Evolutionary conservation across 1,140 invertebrate species (phyloP), one percentile per base, ranked within the genome.

Genomic region (Oscheius sp.): DNA sequence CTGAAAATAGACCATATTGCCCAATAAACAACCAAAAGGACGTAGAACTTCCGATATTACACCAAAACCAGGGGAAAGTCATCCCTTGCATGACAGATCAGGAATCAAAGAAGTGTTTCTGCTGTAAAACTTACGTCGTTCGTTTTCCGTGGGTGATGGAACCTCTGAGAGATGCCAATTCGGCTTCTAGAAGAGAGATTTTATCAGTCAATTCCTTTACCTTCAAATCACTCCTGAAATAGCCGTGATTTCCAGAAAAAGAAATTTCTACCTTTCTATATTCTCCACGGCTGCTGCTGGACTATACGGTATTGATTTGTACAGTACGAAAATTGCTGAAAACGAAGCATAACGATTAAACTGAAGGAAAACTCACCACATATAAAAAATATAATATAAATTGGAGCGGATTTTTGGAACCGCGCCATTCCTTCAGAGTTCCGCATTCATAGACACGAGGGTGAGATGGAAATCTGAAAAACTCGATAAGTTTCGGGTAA

Each of bases 391-490:
- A 23, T 23, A 13, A 4, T 4, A 13, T 20, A 7, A 23, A 55
- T 55, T 20, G 28, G 7, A 23, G 28, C 49, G 28, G 15, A 20
- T 55, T 23, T 55, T 55, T 26, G 15, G 7, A 55, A 20, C 7
- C 49, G 49, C 4, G 49, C 15, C 49, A 55, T 55, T 15, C 15
- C 15, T 26, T 55, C 49, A 55, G 23, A 20, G 23, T 13, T 55
- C 49, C 49, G 49, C 49, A 55, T 55, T 55, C 49, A 55, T 55
- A n/a, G 38, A 42, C 7, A n/a, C 38, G 38, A n/a, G n/a, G n/a
- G n/a, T n/a, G n/a, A n/a, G n/a, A n/a, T n/a, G n/a, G n/a, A n/a
- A n/a, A n/a, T n/a, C n/a, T n/a, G n/a, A n/a, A n/a, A n/a, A n/a
- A n/a, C n/a, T n/a, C n/a, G n/a, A n/a, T n/a, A n/a, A n/a, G n/a